phyloP scores from a whole-genome alignment of 2,888 invertebrate genomes.

The Philhelius pedissequus region DNA sequence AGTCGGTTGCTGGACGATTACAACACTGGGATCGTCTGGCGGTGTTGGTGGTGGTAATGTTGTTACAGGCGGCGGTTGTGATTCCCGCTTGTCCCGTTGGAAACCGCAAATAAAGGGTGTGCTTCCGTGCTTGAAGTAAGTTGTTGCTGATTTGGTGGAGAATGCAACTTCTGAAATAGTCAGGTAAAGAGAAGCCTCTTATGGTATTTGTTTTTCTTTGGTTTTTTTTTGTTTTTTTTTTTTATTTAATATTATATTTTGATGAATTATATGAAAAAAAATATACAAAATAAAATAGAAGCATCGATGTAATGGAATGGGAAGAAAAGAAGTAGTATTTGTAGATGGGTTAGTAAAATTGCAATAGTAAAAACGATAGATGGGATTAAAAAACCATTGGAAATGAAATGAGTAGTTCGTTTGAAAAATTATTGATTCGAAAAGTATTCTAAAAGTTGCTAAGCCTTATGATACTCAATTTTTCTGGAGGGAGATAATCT shows the following conservation, averaged over 20 bases:
- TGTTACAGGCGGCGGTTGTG: slow-evolving; percentile 44
- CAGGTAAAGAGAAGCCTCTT: slow-evolving; percentile 73
- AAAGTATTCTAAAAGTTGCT: no score
- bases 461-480: no score
- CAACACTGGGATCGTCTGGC: slow-evolving; percentile 42
- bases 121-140: slow-evolving; percentile 70
- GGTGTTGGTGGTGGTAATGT: slow-evolving; percentile 46
- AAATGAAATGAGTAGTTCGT: no score
- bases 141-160: slow-evolving; percentile 74
- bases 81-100: slow-evolving; percentile 66
- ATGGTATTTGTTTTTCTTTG: slow-evolving; percentile 70
- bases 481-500: no score
- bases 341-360: no score
- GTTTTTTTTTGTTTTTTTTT: slow-evolving; percentile 44
- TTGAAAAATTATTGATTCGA: no score
- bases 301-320: no score
- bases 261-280: slow-evolving; percentile 18
- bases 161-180: slow-evolving; percentile 78
- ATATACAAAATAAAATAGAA: not conserved
- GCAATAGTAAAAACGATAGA: no score
- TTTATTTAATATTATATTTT: slow-evolving; percentile 9
- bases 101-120: slow-evolving; percentile 71
- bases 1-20: slow-evolving; percentile 60
- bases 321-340: no score
- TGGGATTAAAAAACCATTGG: no score